These are phyloP conservation scores for Poicephalus gulielmi DNA, from an alignment of 2,113 vertebrate species.

Conservation along the genomic window DNA sequence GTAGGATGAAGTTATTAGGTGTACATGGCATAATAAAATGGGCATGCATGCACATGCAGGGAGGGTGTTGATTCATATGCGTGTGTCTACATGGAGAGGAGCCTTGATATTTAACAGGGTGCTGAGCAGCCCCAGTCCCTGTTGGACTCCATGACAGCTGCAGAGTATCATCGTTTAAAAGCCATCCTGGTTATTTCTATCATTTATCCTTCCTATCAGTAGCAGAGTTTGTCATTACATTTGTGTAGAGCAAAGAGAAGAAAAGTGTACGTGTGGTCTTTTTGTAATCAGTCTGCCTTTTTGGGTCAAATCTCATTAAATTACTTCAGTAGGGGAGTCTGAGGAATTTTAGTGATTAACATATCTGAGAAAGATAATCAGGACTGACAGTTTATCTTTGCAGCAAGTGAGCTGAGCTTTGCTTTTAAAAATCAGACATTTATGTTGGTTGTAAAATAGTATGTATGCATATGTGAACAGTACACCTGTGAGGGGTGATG, in stretches of 20 bases:
- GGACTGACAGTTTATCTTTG: not conserved
- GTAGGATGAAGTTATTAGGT: not conserved
- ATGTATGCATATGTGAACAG: not conserved
- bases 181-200: not conserved
- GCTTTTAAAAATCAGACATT: not conserved
- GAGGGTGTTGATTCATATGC: not conserved
- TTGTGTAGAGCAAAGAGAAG: not conserved
- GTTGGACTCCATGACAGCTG: conserved; percentile 39
- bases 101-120: not conserved
- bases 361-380: not conserved
- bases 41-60: not conserved
- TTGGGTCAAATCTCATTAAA: not conserved
- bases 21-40: not conserved
- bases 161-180: conserved; percentile 11
- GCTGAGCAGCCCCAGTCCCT: not conserved
- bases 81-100: not conserved
- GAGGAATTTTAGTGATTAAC: not conserved
- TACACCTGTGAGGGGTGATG: not conserved
- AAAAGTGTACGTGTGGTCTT: not conserved
- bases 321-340: not conserved
- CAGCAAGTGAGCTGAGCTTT: not conserved
- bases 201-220: not conserved
- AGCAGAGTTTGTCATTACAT: not conserved
- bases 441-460: not conserved
- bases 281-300: not conserved